Base-by-base conservation (phyloP, 2,797 vertebrate genomes). In the Nannoperca obscura region DNA sequence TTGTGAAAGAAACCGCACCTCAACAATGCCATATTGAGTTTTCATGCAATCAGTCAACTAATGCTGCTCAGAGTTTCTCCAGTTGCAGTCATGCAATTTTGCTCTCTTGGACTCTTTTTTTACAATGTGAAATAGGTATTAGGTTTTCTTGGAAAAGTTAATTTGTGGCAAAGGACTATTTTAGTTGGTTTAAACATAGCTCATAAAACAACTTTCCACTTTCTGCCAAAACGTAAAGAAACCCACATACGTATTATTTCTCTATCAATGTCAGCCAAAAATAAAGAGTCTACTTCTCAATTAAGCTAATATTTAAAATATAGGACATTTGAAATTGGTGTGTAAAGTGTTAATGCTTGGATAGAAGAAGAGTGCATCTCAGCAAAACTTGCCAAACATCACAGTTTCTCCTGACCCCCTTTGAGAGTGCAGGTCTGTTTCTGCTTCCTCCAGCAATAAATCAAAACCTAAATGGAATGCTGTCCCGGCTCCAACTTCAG, bases 361-460 rank as follows among this genome's bases (percentile, higher is more conserved):
- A 83, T 84, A 88, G 34, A 83, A 89, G 81, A 90, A 90, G 75
- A 89, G 80, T 69, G 58, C 10, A 30, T 84, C 79, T 93, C 91
- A 94, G 83, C 89, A 85, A 86, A 75, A 91, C 80, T 84, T 80
- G 82, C 86, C 80, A 87, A 88, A 89, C 86, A 88, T 93, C 88
- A 89, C 82, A 86, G 87, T 89, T 92, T 89, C 83, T 86, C 64
- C 74, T 84, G 57, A 79, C 62, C 22, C 78, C 83, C 79, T 49
- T 46, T 68, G 90, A 89, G 94, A 92, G 76, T 62, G 79, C 85
- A 72, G 91, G 86, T 90, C 90, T 77, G 85, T 93, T 94, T 95
- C 85, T 92, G 90, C 89, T 83, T 90, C 85, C 81, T 84, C 82
- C 81, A 88, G 93, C 93, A 93, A 94, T 95, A 95, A 94, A 95